These are phyloP conservation scores for Lophotriccus pileatus DNA, from an alignment of 2,797 vertebrate species.

Conservation along the genomic window DNA sequence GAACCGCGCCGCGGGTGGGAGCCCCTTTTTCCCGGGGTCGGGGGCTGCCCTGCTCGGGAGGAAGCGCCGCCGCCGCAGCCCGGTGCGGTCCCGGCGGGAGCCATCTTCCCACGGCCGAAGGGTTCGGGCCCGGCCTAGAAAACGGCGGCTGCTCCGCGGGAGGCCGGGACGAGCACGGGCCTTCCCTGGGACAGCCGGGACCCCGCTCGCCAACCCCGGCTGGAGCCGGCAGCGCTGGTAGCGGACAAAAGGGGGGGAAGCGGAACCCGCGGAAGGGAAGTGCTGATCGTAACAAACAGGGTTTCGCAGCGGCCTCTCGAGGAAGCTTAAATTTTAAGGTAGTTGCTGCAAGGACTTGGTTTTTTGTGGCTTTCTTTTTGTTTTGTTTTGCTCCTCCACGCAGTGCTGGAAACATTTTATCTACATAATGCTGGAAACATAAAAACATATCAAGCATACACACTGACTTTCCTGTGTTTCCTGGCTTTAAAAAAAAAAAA, in stretches of 20 bases:
- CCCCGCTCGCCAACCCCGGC: neutral
- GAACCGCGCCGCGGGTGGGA: neutral
- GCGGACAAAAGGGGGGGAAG: neutral
- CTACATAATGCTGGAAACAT: neutral
- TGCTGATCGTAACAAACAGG: neutral
- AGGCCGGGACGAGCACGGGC: neutral
- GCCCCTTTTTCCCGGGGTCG: neutral
- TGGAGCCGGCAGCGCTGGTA: neutral
- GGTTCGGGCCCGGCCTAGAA: neutral
- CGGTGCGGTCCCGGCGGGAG: slow-evolving; percentile 4
- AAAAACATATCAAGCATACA: fast-evolving
- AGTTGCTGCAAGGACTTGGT: neutral
- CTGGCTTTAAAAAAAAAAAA: neutral
- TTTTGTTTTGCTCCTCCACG: neutral
- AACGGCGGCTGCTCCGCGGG: neutral
- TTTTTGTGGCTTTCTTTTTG: fast-evolving
- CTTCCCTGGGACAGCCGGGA: neutral
- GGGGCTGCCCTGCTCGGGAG: neutral
- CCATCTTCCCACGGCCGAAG: slow-evolving; percentile 11
- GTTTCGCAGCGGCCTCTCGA: neutral
- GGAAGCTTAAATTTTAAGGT: neutral
- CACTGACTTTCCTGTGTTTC: neutral
- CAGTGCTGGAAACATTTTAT: neutral
- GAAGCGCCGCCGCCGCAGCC: neutral
- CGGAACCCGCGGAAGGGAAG: neutral